A percentile compares a stretch with the other conserved stretches of the same genome.
phyloP scores from a whole-genome alignment of 2,888 invertebrate genomes.

The Leucania comma region DNA sequence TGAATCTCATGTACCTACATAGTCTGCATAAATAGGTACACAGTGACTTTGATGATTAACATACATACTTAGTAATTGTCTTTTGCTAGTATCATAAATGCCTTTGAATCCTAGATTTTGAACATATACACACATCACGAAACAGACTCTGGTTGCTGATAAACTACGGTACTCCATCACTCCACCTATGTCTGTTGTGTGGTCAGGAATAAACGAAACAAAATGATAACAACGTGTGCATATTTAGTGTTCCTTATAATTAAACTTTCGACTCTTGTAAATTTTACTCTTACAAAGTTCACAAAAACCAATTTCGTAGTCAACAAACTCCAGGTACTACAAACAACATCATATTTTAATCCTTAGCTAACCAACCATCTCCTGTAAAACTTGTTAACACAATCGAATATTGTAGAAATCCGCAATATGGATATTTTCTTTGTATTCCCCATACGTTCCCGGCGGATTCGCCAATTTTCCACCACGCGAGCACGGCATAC shows the following conservation, averaged over 20 bases:
- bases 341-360: conserved; percentile 1
- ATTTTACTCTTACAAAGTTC: neutral
- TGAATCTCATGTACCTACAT: too few species aligned
- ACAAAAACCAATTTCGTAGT: neutral
- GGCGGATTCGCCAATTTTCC: conserved; percentile 72
- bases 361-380: conserved; percentile 27
- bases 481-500: conserved; percentile 64
- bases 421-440: conserved; percentile 56
- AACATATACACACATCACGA: neutral
- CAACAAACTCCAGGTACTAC: conserved; percentile 7
- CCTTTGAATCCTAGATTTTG: neutral
- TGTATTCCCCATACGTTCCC: conserved; percentile 61
- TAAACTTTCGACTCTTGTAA: neutral
- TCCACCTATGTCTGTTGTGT: neutral
- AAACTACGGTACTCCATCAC: too few species aligned
- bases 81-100: neutral
- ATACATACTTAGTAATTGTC: neutral
- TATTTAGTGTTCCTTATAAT: neutral
- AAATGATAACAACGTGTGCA: neutral
- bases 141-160: neutral
- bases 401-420: conserved; percentile 55
- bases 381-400: conserved; percentile 48
- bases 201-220: too few species aligned
- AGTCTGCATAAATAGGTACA: too few species aligned
- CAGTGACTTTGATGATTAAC: too few species aligned